Conservation (phyloP, 2,888 invertebrate genomes). For the Anthrax anthrax region DNA sequence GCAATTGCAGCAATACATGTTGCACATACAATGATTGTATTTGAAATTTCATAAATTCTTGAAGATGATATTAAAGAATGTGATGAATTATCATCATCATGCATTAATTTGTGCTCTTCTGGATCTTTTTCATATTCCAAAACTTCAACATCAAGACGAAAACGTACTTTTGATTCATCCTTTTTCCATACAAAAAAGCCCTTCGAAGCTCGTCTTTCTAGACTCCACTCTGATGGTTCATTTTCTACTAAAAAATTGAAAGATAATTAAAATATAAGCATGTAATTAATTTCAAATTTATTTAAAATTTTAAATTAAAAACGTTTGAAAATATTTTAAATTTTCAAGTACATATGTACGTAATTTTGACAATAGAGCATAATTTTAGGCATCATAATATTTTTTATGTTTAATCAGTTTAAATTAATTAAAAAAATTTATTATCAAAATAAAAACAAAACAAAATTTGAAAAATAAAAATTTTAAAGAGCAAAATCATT, state of each 20-base stretch:
- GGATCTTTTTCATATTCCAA: constrained; percentile 33
- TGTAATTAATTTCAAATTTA: too few species aligned
- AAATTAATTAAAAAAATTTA: too few species aligned
- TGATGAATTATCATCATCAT: constrained; percentile 13
- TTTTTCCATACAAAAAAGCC: constrained; percentile 35
- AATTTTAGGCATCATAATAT: background rate
- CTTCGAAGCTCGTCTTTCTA: constrained; percentile 34
- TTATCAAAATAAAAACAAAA: too few species aligned
- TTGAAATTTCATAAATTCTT: constrained; percentile 18
- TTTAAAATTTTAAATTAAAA: too few species aligned
- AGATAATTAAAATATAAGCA: background rate
- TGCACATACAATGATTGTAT: constrained; percentile 27
- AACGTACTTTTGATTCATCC: constrained; percentile 34
- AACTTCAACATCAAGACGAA: constrained; percentile 35
- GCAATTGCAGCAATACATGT: constrained; percentile 32
- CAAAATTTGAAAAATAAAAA: too few species aligned
- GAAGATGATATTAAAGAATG: constrained; percentile 16
- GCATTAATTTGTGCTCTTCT: constrained; percentile 22
- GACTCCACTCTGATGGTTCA: constrained; percentile 32
- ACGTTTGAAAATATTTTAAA: too few species aligned
- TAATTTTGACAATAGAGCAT: background rate
- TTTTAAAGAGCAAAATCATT: too few species aligned
- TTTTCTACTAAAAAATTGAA: constrained; percentile 19
- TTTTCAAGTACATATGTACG: too few species aligned
- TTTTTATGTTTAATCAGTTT: too few species aligned